Conservation (phyloP, 2,888 invertebrate genomes). For the Conus canariensis region DNA sequence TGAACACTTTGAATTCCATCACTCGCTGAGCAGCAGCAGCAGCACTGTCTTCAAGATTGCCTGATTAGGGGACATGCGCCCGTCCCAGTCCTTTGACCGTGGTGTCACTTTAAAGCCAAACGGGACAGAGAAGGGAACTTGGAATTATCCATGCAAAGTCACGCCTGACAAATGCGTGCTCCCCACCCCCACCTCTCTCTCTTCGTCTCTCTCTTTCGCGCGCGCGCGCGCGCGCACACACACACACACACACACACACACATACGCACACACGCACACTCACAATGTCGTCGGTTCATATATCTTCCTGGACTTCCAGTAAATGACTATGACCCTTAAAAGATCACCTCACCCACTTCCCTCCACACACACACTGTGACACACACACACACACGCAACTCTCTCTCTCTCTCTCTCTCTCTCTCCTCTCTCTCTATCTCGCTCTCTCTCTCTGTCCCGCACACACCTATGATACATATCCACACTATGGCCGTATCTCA, state of each 20-base stretch:
- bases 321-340: background rate
- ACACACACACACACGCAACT: conserved; percentile 17
- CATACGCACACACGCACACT: background rate
- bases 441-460: background rate
- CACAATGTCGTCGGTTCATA: background rate
- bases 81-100: too few species aligned
- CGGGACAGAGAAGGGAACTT: background rate
- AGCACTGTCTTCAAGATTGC: too few species aligned
- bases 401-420: background rate
- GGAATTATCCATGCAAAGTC: background rate
- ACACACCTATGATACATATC: background rate
- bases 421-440: background rate
- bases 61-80: too few species aligned
- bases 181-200: background rate
- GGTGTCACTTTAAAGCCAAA: too few species aligned
- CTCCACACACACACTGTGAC: background rate
- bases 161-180: background rate
- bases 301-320: background rate
- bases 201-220: conserved; percentile 9
- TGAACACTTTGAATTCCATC: conserved; percentile 11
- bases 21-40: too few species aligned
- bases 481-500: background rate
- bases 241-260: too few species aligned
- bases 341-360: background rate
- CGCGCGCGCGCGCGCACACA: background rate